phyloP scores from a whole-genome alignment of 1,140 invertebrate species.

The Oncopodura yosiiana region DNA sequence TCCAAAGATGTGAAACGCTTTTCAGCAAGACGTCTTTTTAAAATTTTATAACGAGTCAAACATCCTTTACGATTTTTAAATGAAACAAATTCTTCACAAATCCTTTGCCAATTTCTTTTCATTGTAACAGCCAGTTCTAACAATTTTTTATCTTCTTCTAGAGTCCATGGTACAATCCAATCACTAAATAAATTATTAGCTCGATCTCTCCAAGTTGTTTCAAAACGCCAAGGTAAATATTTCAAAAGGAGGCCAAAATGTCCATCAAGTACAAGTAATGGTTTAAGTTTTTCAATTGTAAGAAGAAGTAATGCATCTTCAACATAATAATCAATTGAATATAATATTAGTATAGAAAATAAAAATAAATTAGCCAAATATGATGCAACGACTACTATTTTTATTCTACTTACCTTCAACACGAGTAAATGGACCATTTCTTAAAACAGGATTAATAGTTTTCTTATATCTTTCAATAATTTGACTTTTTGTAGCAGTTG shows the following conservation, averaged over 20 bases:
- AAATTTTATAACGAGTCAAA: conserved; percentile 30
- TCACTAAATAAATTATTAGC: conserved; percentile 32
- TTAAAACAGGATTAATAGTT: conserved; percentile 14
- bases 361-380: too few relatives aligned
- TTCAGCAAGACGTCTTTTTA: conserved; percentile 8
- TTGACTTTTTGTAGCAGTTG: conserved; percentile 15
- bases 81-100: conserved; percentile 26
- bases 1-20: conserved; percentile 18
- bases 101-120: conserved; percentile 26
- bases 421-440: conserved; percentile 23
- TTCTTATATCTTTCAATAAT: conserved; percentile 27
- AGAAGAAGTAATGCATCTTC: conserved; percentile 30
- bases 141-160: conserved; percentile 29
- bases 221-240: conserved; percentile 33
- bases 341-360: too few relatives aligned
- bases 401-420: too few relatives aligned
- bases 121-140: conserved; percentile 13
- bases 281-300: conserved; percentile 30
- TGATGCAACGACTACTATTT: too few relatives aligned
- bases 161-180: conserved; percentile 34
- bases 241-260: conserved; percentile 30
- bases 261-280: conserved; percentile 18
- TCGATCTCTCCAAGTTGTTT: conserved; percentile 33
- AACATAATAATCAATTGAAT: too few relatives aligned
- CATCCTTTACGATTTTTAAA: conserved; percentile 34